These are phyloP conservation scores for Ictidomys tridecemlineatus DNA, from an alignment of 2,113 vertebrate species.

Conservation along the genomic window DNA sequence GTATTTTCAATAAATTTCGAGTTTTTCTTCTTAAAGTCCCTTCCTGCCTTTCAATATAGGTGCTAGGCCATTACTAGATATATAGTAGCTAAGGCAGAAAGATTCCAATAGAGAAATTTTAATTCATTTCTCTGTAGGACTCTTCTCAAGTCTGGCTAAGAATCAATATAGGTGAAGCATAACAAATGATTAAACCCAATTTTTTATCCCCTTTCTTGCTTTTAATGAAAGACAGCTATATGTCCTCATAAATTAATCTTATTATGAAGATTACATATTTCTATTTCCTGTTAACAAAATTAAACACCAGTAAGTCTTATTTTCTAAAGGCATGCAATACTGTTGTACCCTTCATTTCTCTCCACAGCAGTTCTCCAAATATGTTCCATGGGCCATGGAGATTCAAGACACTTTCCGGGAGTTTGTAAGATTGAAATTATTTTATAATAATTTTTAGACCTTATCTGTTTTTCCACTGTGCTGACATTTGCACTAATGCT, in stretches of 20 bases:
- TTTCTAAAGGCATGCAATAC: background rate
- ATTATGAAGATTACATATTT: background rate
- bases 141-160: background rate
- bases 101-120: background rate
- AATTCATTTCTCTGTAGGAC: background rate
- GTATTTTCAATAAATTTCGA: background rate
- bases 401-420: background rate
- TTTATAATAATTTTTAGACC: background rate
- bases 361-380: background rate
- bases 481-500: background rate
- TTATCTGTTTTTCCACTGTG: background rate
- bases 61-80: background rate
- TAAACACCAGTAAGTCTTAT: background rate
- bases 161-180: background rate
- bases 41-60: background rate
- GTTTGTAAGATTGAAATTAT: background rate
- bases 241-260: background rate
- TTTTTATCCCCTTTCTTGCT: background rate
- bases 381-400: background rate
- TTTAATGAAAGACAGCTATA: background rate
- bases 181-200: background rate
- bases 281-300: background rate
- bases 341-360: background rate
- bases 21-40: background rate
- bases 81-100: background rate